Evolutionary conservation across 2,113 vertebrate genomes (phyloP).

Genomic region (Orycteropus afer): DNA sequence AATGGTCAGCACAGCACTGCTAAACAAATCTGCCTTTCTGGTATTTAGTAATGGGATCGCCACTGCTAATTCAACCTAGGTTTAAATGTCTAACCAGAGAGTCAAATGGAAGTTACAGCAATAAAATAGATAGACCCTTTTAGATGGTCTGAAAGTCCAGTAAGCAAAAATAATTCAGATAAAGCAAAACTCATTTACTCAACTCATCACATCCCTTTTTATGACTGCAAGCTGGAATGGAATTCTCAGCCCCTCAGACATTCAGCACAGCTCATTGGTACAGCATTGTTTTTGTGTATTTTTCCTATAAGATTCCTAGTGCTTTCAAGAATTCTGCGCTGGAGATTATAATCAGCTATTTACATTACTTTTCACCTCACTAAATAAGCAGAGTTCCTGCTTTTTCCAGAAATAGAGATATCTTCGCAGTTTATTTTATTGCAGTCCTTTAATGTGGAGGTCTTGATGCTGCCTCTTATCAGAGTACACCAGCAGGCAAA

Average conservation of each 20-base stretch:
- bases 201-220: background rate
- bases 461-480: slow-evolving; percentile 50
- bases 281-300: background rate
- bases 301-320: background rate
- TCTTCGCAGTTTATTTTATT: slow-evolving; percentile 37
- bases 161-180: background rate
- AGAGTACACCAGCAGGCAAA: slow-evolving; percentile 57
- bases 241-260: background rate
- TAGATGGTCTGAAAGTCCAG: background rate
- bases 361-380: background rate
- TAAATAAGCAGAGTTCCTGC: background rate
- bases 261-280: background rate
- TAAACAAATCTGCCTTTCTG: background rate
- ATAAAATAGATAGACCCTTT: background rate
- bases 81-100: background rate
- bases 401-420: slow-evolving; percentile 42
- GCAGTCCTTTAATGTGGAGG: background rate
- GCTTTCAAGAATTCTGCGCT: background rate
- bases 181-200: background rate
- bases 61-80: background rate
- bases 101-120: background rate
- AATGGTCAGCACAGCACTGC: background rate
- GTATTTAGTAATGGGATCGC: background rate
- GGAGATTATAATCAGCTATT: slow-evolving; percentile 42
- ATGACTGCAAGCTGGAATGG: background rate